Base-by-base conservation (phyloP, 1,140 invertebrate species). In the Probaryconus sp. region DNA sequence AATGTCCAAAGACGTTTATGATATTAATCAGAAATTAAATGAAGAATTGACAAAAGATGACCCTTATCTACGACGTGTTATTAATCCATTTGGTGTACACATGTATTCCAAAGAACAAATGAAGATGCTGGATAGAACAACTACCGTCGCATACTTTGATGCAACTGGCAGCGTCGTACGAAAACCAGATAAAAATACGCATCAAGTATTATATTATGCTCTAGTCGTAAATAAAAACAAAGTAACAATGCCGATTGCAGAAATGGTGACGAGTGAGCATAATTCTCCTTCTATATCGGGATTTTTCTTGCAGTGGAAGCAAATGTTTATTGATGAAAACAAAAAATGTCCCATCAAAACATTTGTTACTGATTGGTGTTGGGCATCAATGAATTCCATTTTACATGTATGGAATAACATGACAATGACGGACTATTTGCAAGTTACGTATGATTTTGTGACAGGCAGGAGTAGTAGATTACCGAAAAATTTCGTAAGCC, bases 101-200 rank as follows among this genome's bases (percentile, higher is more conserved):
- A 37, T 37, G 33, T 37, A 5, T 37, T 37, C 13, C 3, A 14
- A 37, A 37, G 33, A 11, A 14, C 33, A 37, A 37, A 37, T 37
- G 13, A 31, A 31, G n/a, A n/a, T n/a, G n/a, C n/a, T n/a, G n/a
- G n/a, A n/a, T n/a, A n/a, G n/a, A n/a, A n/a, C n/a, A n/a, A n/a
- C n/a, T n/a, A 31, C 30, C 2, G 10, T 31, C 3, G 30, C 30
- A 5, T 31, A 5, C 9, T 31, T 31, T 3, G 30, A 31, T 31
- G 33, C 33, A 37, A 37, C 33, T 1, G 33, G 33, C 3, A 3
- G 13, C 16, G 13, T 37, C 4, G 33, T 37, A 14, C 2, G 33
- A 37, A 11, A 11, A 37, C 13, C 13, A 14, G 2, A 2, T 4
- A 14, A 11, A 13, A 14, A 37, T 37, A n/a, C 13, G 13, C 13